Evolutionary conservation across 2,113 vertebrate species (phyloP), one percentile per base, ranked within the genome.

Genomic region (Syrrhaptes paradoxus): DNA sequence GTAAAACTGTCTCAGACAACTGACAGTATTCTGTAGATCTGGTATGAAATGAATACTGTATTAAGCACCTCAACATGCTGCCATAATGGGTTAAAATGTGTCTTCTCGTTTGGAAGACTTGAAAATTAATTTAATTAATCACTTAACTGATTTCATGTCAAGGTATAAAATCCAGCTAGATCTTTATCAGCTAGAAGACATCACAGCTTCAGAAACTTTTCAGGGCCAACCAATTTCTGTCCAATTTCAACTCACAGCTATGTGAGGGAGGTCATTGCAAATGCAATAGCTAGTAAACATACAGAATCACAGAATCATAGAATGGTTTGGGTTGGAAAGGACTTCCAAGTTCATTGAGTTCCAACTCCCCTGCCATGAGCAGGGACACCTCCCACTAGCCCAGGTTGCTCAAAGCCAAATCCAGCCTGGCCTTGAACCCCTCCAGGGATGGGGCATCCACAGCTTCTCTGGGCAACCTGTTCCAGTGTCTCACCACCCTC

Each of bases 31-130:
- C 49, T 81, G 18, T 4, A 71, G 17, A 5, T 75, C 13, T 65
- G 7, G 1, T 38, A 31, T 1, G 7, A 57, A 57, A 59, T 14
- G 10, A 52, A 4, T 7, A 31, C 7, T 4, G 4, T 41, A n/a
- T 65, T 61, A 68, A 87, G 25, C 25, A 25, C 3, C 43, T 46
- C 17, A 17, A 5, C 10, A 29, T 26, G 5, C 12, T 51, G 6
- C 5, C 24, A 45, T 34, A n/a, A 63, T 10, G 19, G 6, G 45
- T 6, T 7, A 54, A 81, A 87, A 18, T 3, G 3, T 26, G 16
- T 46, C 34, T 85, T 88, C 36, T 52, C 6, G 1, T 19, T 72
- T 15, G 4, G 17, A 87, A 74, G 11, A 14, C 4, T 21, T 43
- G 13, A 59, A 49, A 61, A 57, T n/a, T 72, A 11, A 36, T 54